Conservation (phyloP, 2,113 vertebrate species). For the Hassar affinis region DNA sequence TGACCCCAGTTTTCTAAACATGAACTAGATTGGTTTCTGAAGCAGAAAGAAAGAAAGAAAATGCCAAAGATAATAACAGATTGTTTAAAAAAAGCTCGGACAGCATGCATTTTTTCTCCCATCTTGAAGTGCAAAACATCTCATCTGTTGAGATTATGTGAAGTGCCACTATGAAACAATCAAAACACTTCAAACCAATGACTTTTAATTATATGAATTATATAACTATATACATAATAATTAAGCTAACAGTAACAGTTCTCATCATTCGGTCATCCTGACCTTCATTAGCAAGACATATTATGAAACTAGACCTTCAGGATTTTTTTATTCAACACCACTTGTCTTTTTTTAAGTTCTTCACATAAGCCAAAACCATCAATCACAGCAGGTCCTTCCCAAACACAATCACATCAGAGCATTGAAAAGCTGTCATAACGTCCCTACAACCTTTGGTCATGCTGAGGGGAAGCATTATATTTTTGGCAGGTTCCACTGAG, state of each 20-base stretch:
- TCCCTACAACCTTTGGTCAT: conserved; percentile 27
- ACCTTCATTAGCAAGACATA: not conserved
- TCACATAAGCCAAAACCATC: conserved; percentile 24
- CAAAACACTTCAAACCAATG: not conserved
- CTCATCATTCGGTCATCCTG: not conserved
- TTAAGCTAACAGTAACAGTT: not conserved
- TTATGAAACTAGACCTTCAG: not conserved
- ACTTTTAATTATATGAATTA: not conserved
- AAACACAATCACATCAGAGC: conserved; percentile 24
- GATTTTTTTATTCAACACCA: not conserved
- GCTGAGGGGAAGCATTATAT: not conserved
- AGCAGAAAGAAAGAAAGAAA: not conserved
- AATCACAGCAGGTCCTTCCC: not conserved
- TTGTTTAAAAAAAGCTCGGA: not conserved
- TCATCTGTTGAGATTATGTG: not conserved
- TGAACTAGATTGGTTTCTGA: not conserved
- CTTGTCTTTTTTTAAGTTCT: not conserved
- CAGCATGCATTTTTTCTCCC: not conserved
- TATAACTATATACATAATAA: not conserved
- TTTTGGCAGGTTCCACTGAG: conserved; percentile 21
- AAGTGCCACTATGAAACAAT: not conserved
- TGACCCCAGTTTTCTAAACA: not conserved
- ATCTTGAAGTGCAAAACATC: not conserved
- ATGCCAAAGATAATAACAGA: not conserved
- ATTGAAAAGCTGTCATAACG: conserved; percentile 11